Conservation (phyloP, 2,113 vertebrate species). For the Octodon degus region DNA sequence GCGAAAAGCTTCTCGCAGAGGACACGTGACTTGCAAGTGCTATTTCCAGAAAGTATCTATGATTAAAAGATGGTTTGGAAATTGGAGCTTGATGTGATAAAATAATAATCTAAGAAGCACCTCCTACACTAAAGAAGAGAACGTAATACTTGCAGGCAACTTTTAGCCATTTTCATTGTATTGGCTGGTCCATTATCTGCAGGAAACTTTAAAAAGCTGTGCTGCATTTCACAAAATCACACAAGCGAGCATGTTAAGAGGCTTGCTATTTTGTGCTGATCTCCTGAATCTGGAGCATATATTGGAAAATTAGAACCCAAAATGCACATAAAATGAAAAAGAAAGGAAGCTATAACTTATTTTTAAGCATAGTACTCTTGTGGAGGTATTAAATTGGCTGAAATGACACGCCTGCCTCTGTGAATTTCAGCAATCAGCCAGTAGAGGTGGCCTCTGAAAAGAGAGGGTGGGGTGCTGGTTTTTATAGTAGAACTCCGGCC, state of each 20-base stretch:
- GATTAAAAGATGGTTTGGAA: slow-evolving; percentile 46
- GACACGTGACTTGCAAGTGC: background rate
- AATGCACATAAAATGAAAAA: slow-evolving; percentile 46
- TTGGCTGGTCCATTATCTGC: slow-evolving; percentile 63
- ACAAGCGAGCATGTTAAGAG: slow-evolving; percentile 47
- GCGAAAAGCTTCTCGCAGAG: background rate
- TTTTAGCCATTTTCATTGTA: slow-evolving; percentile 37
- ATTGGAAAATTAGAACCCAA: slow-evolving; percentile 44
- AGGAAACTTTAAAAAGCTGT: slow-evolving; percentile 58
- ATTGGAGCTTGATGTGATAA: slow-evolving; percentile 36
- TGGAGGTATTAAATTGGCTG: slow-evolving; percentile 45
- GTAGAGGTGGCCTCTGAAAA: slow-evolving; percentile 51
- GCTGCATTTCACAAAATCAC: slow-evolving; percentile 3
- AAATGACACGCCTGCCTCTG: slow-evolving; percentile 28
- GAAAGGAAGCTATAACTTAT: slow-evolving; percentile 49
- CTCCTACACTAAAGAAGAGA: background rate
- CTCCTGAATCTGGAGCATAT: slow-evolving; percentile 65
- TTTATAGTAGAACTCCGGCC: background rate
- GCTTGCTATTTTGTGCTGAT: slow-evolving; percentile 51
- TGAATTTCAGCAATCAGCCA: slow-evolving; percentile 58
- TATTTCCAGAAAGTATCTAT: slow-evolving; percentile 30
- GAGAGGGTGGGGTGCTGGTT: background rate
- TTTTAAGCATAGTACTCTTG: slow-evolving; percentile 68
- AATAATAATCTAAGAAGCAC: slow-evolving; percentile 28
- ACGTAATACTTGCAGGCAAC: background rate